Evolutionary conservation across 2,113 vertebrate species (phyloP), one percentile per base, ranked within the genome.

Genomic region (Thunnus thynnus): DNA sequence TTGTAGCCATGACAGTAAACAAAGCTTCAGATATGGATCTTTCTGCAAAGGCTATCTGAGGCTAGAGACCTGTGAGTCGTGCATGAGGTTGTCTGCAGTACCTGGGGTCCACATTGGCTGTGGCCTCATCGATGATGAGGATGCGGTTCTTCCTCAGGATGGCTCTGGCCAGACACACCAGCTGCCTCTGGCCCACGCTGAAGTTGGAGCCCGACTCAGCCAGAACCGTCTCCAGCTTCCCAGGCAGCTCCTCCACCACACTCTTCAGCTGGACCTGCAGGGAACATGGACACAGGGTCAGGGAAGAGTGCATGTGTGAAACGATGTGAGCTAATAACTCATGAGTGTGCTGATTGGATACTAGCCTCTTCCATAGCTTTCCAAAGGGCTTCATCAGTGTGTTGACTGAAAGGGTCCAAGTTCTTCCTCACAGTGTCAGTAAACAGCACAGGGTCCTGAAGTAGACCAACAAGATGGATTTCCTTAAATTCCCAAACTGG

Each of bases 141-240:
- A 99, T 97, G 90, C 92, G 95, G 79, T 99, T 99, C 94, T 96
- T 97, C 94, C 96, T 97, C 87, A 99, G 96, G 92, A 99, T 90
- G 6, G 98, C 97, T 83, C 98, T 93, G 83, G 97, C 98, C 69
- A 99, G 95, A 89, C 98, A 99, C 82, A 99, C 97, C 83, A 99
- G 89, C 69, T 99, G 98, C 54, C 98, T 96, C 90, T 99, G 98
- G 69, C 98, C 98, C 80, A 99, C 95, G 12, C 98, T 99, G 88
- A 99, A 99, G 95, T 99, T 99, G 61, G 97, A 97, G 20, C 98
- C 98, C 0, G 97, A 97, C 94, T 99, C 98, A 5, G 97, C 97
- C 91, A 99, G 93, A 71, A 97, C 95, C 0, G 96, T 96, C 88
- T 99, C 97, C 91, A 99, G 84, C 92, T 97, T 97, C 16, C 91